phyloP scores from a whole-genome alignment of 2,113 vertebrate genomes.

The Semnornis frantzii region DNA sequence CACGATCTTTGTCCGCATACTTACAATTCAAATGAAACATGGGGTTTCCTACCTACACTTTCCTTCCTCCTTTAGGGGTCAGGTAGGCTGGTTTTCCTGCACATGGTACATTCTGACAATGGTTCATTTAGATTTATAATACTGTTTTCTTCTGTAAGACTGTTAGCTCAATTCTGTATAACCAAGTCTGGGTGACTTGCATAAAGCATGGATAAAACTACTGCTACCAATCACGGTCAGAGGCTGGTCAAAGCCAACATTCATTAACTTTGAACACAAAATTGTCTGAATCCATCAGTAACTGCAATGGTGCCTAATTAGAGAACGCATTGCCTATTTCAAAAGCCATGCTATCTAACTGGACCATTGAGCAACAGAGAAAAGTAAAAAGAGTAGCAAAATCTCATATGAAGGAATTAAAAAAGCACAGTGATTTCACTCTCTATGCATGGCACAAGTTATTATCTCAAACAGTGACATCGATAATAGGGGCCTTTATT shows the following conservation, averaged over 20 bases:
- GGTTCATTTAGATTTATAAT: background rate
- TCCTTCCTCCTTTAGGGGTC: background rate
- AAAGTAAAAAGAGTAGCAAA: conserved; percentile 52
- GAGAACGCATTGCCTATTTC: conserved; percentile 53
- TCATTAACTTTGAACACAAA: conserved; percentile 69
- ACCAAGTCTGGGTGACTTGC: conserved; percentile 49
- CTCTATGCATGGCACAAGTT: conserved; percentile 59
- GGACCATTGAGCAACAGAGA: conserved; percentile 55
- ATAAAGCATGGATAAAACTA: conserved; percentile 36
- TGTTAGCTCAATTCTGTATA: conserved; percentile 2
- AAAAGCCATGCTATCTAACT: conserved; percentile 61
- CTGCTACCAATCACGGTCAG: conserved; percentile 45
- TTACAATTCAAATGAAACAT: background rate
- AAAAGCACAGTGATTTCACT: conserved; percentile 63
- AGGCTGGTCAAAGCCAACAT: conserved; percentile 66
- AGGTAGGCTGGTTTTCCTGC: background rate
- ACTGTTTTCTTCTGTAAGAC: background rate
- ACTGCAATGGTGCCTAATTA: conserved; percentile 58
- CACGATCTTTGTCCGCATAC: background rate
- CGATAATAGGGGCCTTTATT: conserved; percentile 61
- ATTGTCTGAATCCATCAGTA: conserved; percentile 67
- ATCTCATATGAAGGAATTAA: conserved; percentile 52
- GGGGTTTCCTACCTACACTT: background rate
- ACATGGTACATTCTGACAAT: background rate
- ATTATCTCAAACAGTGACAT: conserved; percentile 63